Conservation (phyloP, 2,113 vertebrate species). For the Erpornis zantholeuca region DNA sequence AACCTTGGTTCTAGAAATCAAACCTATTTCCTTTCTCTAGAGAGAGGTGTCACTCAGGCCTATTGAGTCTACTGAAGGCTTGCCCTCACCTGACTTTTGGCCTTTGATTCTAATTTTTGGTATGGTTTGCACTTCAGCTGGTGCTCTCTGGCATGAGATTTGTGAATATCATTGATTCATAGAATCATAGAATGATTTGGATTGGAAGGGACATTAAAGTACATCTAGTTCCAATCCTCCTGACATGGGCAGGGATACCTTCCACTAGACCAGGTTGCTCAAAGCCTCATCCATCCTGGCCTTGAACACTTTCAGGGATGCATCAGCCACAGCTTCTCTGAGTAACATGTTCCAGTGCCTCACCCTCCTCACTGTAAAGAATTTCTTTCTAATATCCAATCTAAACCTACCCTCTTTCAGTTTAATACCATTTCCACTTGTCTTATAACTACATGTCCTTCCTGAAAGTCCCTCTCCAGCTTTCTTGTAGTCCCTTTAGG, state of each 20-base stretch:
- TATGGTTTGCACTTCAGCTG: not conserved
- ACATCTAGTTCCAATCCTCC: not conserved
- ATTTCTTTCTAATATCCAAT: not conserved
- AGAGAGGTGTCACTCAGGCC: not conserved
- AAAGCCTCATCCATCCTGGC: not conserved
- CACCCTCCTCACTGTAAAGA: not conserved
- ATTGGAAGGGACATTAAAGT: not conserved
- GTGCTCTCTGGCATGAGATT: not conserved
- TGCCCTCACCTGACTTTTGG: not conserved
- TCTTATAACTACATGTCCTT: not conserved
- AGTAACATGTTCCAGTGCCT: not conserved
- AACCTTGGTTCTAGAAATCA: not conserved
- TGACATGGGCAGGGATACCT: accelerated
- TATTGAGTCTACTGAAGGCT: not conserved
- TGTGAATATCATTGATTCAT: not conserved
- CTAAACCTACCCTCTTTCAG: not conserved
- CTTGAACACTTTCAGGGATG: not conserved
- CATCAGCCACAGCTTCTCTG: not conserved
- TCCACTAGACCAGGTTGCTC: not conserved
- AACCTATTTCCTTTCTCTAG: not conserved
- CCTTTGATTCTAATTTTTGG: not conserved
- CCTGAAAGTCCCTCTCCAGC: not conserved
- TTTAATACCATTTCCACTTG: not conserved
- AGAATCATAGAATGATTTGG: not conserved
- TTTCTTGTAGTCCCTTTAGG: not conserved